A percentile compares a stretch with the other conserved stretches of the same genome.
Evolutionary conservation across 2,888 invertebrate species (phyloP).

Genomic region (Eudemis profundana): DNA sequence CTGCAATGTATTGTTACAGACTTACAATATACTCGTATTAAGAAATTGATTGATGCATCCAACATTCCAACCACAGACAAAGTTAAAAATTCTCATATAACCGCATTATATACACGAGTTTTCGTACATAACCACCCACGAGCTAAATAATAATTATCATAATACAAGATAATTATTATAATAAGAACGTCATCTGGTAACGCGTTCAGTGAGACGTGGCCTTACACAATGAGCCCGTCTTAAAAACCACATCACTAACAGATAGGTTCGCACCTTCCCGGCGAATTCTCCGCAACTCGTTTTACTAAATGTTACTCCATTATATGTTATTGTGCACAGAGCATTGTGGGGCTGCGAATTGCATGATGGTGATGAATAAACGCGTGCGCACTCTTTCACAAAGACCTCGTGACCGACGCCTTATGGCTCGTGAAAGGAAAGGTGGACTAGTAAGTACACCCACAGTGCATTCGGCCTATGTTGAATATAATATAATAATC

Average conservation of each 20-base stretch:
- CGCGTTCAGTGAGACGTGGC: neutral
- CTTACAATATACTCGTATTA: too few species aligned
- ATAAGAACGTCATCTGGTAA: slow-evolving; percentile 18
- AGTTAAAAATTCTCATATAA: too few species aligned
- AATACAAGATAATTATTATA: neutral
- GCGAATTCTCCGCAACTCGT: slow-evolving; percentile 50
- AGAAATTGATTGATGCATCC: neutral
- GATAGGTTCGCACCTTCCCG: slow-evolving; percentile 54
- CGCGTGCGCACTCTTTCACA: slow-evolving; percentile 57
- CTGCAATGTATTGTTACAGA: neutral
- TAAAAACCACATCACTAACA: slow-evolving; percentile 21
- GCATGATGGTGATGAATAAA: slow-evolving; percentile 56
- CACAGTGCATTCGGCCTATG: slow-evolving; percentile 22
- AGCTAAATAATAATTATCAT: neutral
- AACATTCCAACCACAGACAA: too few species aligned
- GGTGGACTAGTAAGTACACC: slow-evolving; percentile 44
- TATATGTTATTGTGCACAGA: slow-evolving; percentile 40
- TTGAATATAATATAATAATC: slow-evolving; percentile 28
- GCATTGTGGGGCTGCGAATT: slow-evolving; percentile 47
- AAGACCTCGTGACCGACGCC: slow-evolving; percentile 63
- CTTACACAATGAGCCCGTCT: slow-evolving; percentile 11
- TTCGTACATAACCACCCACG: neutral
- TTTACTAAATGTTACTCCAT: slow-evolving; percentile 43
- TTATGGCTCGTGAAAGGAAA: slow-evolving; percentile 59
- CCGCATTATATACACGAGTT: neutral